Conservation (phyloP, 1,140 invertebrate genomes). For the Teleopsis dalmanni region DNA sequence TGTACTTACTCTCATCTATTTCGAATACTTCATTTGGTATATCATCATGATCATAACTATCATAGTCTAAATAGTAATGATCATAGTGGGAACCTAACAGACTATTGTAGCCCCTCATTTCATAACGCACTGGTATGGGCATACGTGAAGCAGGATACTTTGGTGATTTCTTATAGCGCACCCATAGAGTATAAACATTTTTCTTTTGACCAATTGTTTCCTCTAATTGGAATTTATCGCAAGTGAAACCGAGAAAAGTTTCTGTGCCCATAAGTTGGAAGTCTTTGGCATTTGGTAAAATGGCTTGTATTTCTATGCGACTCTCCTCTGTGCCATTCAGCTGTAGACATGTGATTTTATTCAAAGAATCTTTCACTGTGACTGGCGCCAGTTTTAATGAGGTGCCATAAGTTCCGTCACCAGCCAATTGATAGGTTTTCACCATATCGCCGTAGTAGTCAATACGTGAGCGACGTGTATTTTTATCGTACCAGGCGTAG, state of each 20-base stretch:
- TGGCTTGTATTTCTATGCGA: slow-evolving; percentile 61
- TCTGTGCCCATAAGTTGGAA: slow-evolving; percentile 64
- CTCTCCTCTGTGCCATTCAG: slow-evolving; percentile 66
- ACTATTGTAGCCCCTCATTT: slow-evolving; percentile 89
- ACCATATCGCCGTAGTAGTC: slow-evolving; percentile 94
- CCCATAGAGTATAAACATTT: slow-evolving; percentile 83
- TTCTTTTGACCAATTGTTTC: slow-evolving; percentile 64
- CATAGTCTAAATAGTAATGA: slow-evolving; percentile 86
- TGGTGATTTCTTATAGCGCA: slow-evolving; percentile 59
- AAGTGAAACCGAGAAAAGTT: slow-evolving; percentile 54
- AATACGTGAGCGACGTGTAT: slow-evolving; percentile 69
- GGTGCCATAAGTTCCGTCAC: slow-evolving; percentile 59
- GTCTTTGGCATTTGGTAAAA: slow-evolving; percentile 72
- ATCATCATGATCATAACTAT: slow-evolving; percentile 59
- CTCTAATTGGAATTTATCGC: slow-evolving; percentile 68
- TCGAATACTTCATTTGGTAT: slow-evolving; percentile 64
- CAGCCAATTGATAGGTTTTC: slow-evolving; percentile 73
- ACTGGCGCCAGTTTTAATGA: slow-evolving; percentile 80
- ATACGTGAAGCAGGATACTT: slow-evolving; percentile 40
- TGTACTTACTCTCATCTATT: slow-evolving; percentile 50
- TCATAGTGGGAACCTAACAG: slow-evolving; percentile 92
- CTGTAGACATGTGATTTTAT: slow-evolving; percentile 73
- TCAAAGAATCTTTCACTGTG: slow-evolving; percentile 64
- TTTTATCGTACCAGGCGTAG: slow-evolving; percentile 75
- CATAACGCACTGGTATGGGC: slow-evolving; percentile 66